Evolutionary conservation across 2,888 invertebrate genomes (phyloP).

Genomic region (Beris chalybata): DNA sequence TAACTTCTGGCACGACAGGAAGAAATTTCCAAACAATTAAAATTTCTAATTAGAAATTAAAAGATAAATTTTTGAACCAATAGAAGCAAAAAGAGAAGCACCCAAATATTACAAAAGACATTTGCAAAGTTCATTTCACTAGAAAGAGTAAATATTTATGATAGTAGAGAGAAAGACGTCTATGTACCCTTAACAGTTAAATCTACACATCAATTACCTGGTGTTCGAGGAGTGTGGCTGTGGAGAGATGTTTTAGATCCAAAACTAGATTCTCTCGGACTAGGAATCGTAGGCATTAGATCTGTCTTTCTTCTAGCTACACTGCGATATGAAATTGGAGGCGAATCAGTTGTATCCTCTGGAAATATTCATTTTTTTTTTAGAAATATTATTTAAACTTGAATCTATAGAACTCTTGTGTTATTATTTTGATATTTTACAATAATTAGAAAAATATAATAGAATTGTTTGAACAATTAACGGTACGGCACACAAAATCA

Average conservation of each 20-base stretch:
- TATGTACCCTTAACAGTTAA: conserved; percentile 3
- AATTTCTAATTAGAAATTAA: no score
- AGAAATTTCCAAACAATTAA: no score
- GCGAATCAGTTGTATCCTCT: conserved; percentile 55
- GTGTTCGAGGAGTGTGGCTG: conserved; percentile 56
- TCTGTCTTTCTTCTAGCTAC: conserved; percentile 86
- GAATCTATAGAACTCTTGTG: neutral
- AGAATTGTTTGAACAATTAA: conserved; percentile 12
- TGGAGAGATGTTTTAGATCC: conserved; percentile 59
- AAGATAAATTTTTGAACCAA: no score
- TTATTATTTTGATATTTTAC: neutral
- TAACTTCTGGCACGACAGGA: no score
- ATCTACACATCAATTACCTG: conserved; percentile 50
- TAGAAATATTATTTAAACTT: neutral
- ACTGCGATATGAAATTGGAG: conserved; percentile 70
- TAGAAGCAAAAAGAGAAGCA: conserved; percentile 12
- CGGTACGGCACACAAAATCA: conserved; percentile 13
- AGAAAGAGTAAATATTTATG: neutral
- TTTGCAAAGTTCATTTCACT: conserved; percentile 24
- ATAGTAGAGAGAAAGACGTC: conserved; percentile 4
- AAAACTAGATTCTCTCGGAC: conserved; percentile 64
- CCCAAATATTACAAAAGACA: conserved; percentile 17
- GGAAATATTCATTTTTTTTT: conserved; percentile 43
- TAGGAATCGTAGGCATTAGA: conserved; percentile 86
- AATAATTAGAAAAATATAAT: conserved; percentile 13